These are phyloP conservation scores for Tonatia bakeri DNA, from an alignment of 2,113 vertebrate species.

Conservation along the genomic window DNA sequence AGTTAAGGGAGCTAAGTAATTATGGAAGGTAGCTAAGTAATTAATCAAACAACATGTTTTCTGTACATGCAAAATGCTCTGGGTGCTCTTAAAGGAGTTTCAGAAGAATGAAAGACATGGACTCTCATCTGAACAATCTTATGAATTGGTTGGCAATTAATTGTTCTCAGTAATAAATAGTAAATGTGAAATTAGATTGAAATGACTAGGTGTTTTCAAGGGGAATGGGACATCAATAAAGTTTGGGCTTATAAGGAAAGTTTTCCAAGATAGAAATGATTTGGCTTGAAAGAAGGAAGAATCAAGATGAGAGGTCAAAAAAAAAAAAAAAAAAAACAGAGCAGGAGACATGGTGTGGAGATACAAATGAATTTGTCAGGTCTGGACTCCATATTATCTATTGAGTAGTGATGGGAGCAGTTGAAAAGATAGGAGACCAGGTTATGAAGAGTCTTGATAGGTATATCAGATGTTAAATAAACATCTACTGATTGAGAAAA, in stretches of 20 bases:
- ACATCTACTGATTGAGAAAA: background rate
- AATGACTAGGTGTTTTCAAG: background rate
- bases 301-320: background rate
- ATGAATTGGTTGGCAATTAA: background rate
- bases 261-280: background rate
- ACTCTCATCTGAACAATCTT: background rate
- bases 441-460: background rate
- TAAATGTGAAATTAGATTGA: background rate
- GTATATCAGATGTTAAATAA: background rate
- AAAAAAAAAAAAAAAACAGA: background rate
- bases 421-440: background rate
- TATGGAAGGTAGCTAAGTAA: background rate
- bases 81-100: background rate
- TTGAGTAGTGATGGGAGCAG: background rate
- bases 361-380: rapidly evolving
- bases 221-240: background rate
- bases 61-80: background rate
- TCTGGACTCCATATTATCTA: background rate
- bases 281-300: background rate
- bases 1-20: background rate
- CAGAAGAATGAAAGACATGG: no score
- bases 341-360: background rate
- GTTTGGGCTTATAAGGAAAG: background rate
- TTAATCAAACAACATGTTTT: background rate
- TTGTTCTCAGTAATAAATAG: background rate